Evolutionary conservation across 2,113 vertebrate species (phyloP).

Genomic region (Aphelocoma coerulescens): DNA sequence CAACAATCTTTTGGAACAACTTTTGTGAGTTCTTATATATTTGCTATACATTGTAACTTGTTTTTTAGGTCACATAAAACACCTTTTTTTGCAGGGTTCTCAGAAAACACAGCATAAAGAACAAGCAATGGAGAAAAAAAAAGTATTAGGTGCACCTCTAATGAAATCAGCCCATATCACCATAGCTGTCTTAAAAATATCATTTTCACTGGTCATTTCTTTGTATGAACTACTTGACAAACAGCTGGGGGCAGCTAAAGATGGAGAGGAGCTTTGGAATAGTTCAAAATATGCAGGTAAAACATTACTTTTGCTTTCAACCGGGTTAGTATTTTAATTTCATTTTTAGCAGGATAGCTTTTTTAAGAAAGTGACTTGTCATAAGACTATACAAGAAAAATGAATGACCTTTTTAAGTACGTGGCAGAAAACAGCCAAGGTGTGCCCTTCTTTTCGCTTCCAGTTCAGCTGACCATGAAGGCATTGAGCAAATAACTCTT

Average conservation of each 20-base stretch:
- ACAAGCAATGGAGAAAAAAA: not conserved
- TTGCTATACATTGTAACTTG: not conserved
- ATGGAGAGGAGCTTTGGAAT: not conserved
- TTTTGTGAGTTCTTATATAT: not conserved
- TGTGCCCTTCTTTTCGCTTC: not conserved
- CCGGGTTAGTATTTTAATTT: not conserved
- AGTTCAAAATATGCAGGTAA: not conserved
- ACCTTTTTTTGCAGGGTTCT: not conserved
- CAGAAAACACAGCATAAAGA: not conserved
- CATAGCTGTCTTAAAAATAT: not conserved
- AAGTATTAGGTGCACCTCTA: not conserved
- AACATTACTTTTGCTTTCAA: not conserved
- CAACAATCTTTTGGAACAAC: not conserved
- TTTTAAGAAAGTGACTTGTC: not conserved
- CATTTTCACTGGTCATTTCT: not conserved
- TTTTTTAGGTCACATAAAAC: not conserved
- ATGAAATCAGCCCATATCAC: not conserved
- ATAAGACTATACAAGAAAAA: not conserved
- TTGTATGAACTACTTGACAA: not conserved
- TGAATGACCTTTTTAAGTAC: not conserved
- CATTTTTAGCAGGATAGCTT: not conserved
- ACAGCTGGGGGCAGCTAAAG: not conserved
- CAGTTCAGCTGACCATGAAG: conserved; percentile 11
- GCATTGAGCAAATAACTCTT: conserved; percentile 45
- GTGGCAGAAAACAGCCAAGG: not conserved